Percentiles rank a stretch among this genome's conserved stretches.
Conservation (phyloP, 2,113 vertebrate genomes). For the Furnarius figulus region DNA sequence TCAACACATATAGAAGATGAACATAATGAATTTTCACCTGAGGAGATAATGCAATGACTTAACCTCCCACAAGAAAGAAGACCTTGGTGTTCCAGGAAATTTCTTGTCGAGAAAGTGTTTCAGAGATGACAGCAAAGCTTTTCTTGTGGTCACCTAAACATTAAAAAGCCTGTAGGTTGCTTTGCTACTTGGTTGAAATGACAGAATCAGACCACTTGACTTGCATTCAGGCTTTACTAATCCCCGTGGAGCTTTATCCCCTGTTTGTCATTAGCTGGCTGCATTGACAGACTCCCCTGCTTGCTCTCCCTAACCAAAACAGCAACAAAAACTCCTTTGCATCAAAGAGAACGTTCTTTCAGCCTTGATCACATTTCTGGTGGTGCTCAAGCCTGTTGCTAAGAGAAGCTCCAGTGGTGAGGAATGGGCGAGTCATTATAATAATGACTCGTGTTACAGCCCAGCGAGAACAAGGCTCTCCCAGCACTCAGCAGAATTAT, state of each 20-base stretch:
- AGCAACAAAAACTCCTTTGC: conserved; percentile 51
- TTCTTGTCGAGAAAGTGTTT: conserved; percentile 18
- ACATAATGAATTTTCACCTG: conserved; percentile 61
- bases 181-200: conserved; percentile 61
- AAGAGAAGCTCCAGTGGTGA: not conserved
- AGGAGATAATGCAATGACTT: conserved; percentile 62
- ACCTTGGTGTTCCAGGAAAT: conserved; percentile 55
- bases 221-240: conserved; percentile 54
- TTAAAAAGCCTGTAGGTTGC: conserved; percentile 55
- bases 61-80: conserved; percentile 51
- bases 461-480: conserved; percentile 35
- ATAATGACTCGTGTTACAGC: conserved; percentile 54
- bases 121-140: conserved; percentile 53
- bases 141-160: conserved; percentile 33
- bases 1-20: not conserved
- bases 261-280: conserved; percentile 38
- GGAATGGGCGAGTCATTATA: conserved; percentile 39
- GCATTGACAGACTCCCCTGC: conserved; percentile 37
- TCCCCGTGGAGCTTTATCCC: conserved; percentile 46
- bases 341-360: conserved; percentile 56
- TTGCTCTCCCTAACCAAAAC: conserved; percentile 39
- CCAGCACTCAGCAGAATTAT: conserved; percentile 2
- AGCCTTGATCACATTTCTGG: conserved; percentile 30
- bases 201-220: conserved; percentile 69
- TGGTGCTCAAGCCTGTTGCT: conserved; percentile 20